Evolutionary conservation across 2,113 vertebrate species (phyloP).

Genomic region (Calypte anna): DNA sequence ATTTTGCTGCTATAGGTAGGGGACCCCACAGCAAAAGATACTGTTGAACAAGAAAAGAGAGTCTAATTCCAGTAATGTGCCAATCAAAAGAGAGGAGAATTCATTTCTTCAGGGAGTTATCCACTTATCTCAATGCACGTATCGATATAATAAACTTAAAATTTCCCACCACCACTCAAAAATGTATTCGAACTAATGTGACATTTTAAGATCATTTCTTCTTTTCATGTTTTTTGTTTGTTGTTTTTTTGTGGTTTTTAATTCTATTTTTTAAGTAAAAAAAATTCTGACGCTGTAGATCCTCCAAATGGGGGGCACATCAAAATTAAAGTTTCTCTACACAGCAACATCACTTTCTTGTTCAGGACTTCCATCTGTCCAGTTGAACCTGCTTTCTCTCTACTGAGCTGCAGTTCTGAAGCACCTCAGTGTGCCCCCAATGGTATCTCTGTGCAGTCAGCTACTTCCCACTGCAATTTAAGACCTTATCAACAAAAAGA

Average conservation of each 20-base stretch:
- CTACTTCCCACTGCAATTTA: neutral
- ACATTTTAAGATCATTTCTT: neutral
- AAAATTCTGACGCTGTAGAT: neutral
- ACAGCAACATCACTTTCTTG: neutral
- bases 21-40: neutral
- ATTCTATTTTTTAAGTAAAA: neutral
- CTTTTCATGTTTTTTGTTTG: neutral
- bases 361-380: neutral
- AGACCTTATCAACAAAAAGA: neutral
- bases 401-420: neutral
- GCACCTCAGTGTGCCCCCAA: neutral
- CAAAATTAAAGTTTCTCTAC: neutral
- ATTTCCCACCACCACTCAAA: neutral
- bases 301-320: neutral
- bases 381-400: neutral
- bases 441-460: neutral
- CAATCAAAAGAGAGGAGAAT: neutral
- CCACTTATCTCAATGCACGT: neutral
- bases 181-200: neutral
- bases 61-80: neutral
- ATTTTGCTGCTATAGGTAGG: neutral
- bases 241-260: neutral
- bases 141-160: neutral
- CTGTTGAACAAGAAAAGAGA: neutral
- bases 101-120: neutral